These are phyloP conservation scores for Epizoanthus scotinus DNA, from an alignment of 92 coral and sea anemone genomes.

Conservation along the genomic window DNA sequence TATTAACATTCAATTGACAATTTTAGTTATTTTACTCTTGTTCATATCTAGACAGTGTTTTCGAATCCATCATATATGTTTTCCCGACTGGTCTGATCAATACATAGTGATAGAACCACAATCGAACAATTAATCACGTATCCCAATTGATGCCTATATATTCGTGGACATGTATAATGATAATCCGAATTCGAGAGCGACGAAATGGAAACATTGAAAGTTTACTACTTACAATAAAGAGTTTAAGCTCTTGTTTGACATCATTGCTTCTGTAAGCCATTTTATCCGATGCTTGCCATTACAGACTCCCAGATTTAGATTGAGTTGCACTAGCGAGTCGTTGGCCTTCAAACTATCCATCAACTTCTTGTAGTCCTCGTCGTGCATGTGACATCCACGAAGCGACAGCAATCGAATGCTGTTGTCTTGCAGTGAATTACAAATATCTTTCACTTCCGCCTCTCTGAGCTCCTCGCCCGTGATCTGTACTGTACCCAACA, in stretches of 20 bases:
- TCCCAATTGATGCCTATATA: too few relatives aligned
- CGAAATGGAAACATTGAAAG: background rate
- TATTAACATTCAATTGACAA: too few relatives aligned
- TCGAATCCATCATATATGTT: background rate
- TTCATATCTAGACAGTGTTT: background rate
- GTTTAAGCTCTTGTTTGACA: conserved; percentile 74
- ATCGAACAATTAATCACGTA: too few relatives aligned
- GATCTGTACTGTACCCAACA: conserved; percentile 91
- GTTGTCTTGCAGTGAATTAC: conserved; percentile 84
- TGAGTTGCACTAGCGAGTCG: conserved; percentile 87
- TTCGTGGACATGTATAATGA: too few relatives aligned
- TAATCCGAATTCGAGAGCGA: too few relatives aligned
- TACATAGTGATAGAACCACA: too few relatives aligned
- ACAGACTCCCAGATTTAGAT: conserved; percentile 91
- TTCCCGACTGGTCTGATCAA: too few relatives aligned
- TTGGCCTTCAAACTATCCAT: conserved; percentile 84
- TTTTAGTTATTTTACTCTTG: background rate
- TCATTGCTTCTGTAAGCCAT: conserved; percentile 89
- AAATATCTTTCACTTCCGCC: conserved; percentile 86
- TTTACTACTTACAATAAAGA: conserved; percentile 91
- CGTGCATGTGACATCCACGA: conserved; percentile 84
- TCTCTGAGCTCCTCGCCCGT: conserved; percentile 87
- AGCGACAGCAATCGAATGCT: conserved; percentile 92
- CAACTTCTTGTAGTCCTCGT: conserved; percentile 80
- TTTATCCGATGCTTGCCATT: conserved; percentile 89